phyloP scores from a whole-genome alignment of 2,888 invertebrate genomes.

The Liodrosophila aerea region DNA sequence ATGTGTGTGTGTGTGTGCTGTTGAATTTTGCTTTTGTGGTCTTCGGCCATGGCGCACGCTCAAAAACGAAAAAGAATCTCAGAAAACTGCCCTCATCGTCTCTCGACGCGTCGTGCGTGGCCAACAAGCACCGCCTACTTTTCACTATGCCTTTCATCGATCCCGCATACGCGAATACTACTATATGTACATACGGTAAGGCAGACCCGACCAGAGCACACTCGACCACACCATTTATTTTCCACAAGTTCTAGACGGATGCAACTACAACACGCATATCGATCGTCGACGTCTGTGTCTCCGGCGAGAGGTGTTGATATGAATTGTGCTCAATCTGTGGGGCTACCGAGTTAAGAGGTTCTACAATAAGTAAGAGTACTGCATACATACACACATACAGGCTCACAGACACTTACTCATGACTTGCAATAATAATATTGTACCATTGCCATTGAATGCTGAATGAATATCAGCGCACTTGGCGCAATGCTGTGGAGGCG shows the following conservation, averaged over 20 bases:
- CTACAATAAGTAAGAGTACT: conserved; percentile 7
- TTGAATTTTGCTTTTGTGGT: conserved; percentile 23
- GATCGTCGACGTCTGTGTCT: conserved; percentile 23
- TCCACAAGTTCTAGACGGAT: conserved; percentile 30
- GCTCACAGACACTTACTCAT: conserved; percentile 30
- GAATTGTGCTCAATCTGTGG: conserved; percentile 10
- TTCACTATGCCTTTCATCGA: conserved; percentile 67
- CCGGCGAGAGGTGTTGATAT: conserved; percentile 27
- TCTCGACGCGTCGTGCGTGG: conserved; percentile 43
- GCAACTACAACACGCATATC: conserved; percentile 47
- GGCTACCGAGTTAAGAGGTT: conserved; percentile 55
- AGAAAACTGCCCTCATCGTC: conserved; percentile 42
- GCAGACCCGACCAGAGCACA: conserved; percentile 1
- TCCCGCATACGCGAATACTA: conserved; percentile 51
- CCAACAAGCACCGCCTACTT: conserved; percentile 68
- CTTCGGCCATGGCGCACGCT: conserved; percentile 67
- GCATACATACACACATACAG: neutral
- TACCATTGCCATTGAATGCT: conserved; percentile 54
- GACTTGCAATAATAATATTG: conserved; percentile 71
- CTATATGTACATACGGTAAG: neutral
- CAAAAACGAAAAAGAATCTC: conserved; percentile 30
- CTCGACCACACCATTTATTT: conserved; percentile 59
- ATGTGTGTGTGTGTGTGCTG: conserved; percentile 9
- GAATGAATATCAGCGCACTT: conserved; percentile 68
- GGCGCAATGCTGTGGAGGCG: conserved; percentile 55